phyloP scores from a whole-genome alignment of 2,113 vertebrate genomes.

The Aegotheles bennettii region DNA sequence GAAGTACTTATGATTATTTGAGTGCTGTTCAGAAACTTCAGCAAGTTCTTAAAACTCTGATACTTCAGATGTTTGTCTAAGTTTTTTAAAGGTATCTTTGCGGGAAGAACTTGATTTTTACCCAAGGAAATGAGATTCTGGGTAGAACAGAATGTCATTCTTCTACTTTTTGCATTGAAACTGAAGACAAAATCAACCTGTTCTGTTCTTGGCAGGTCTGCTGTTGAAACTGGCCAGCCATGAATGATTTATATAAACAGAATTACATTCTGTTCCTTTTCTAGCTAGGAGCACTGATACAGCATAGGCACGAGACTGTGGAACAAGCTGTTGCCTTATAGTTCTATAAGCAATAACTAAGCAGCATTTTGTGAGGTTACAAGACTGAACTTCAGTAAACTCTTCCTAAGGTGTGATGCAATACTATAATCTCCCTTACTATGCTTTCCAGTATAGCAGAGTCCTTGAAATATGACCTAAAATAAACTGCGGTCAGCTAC shows the following conservation, averaged over 20 bases:
- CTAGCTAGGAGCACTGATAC: neutral
- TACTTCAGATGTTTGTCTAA: neutral
- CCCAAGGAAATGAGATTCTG: neutral
- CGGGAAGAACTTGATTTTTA: constrained; percentile 11
- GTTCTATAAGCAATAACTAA: neutral
- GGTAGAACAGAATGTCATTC: neutral
- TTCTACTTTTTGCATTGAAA: neutral
- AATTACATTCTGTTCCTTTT: neutral
- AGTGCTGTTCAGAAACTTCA: neutral
- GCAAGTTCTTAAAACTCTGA: neutral
- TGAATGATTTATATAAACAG: constrained; percentile 21
- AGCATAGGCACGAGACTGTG: neutral
- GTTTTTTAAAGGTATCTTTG: neutral
- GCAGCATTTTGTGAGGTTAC: neutral
- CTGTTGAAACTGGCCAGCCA: neutral
- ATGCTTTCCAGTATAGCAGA: constrained; percentile 34
- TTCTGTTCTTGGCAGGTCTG: neutral
- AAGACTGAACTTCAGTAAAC: constrained; percentile 36
- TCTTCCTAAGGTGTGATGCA: constrained; percentile 22
- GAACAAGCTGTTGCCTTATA: neutral
- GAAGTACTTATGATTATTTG: neutral
- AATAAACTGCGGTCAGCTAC: constrained; percentile 23
- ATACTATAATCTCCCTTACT: neutral
- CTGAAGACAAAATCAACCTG: neutral
- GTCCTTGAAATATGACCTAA: constrained; percentile 44